phyloP scores from a whole-genome alignment of 2,113 vertebrate genomes.

The Kryptolebias marmoratus region DNA sequence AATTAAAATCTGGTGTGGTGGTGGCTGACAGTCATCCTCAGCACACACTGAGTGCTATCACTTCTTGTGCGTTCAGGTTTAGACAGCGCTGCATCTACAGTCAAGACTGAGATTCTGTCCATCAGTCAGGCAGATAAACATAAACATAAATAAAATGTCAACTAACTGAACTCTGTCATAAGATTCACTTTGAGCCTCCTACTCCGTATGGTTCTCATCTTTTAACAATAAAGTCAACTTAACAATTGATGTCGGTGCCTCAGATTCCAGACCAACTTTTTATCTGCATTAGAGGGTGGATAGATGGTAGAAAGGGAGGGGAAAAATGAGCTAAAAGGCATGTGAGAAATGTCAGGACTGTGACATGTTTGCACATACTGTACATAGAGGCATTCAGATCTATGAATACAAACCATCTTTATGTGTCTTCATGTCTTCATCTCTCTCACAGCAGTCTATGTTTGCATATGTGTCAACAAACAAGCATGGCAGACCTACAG shows the following conservation, averaged over 20 bases:
- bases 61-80: no score
- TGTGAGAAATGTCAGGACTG: conserved; percentile 39
- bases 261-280: conserved; percentile 48
- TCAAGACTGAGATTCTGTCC: conserved; percentile 27
- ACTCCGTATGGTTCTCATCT: conserved; percentile 34
- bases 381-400: conserved; percentile 15
- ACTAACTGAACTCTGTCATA: conserved; percentile 38
- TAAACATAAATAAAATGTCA: conserved; percentile 45
- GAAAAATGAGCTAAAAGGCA: conserved; percentile 48
- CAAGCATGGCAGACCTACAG: conserved; percentile 34
- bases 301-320: neutral
- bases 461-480: neutral
- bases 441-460: neutral
- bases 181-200: conserved; percentile 40
- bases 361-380: conserved; percentile 20
- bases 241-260: conserved; percentile 23
- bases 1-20: no score
- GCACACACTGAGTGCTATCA: no score
- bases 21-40: no score
- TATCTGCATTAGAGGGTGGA: neutral
- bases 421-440: neutral
- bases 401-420: conserved; percentile 20
- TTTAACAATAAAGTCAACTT: conserved; percentile 23
- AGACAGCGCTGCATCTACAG: neutral
- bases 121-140: conserved; percentile 39